phyloP scores from a whole-genome alignment of 2,888 invertebrate genomes.

The Perithous albicinctus region DNA sequence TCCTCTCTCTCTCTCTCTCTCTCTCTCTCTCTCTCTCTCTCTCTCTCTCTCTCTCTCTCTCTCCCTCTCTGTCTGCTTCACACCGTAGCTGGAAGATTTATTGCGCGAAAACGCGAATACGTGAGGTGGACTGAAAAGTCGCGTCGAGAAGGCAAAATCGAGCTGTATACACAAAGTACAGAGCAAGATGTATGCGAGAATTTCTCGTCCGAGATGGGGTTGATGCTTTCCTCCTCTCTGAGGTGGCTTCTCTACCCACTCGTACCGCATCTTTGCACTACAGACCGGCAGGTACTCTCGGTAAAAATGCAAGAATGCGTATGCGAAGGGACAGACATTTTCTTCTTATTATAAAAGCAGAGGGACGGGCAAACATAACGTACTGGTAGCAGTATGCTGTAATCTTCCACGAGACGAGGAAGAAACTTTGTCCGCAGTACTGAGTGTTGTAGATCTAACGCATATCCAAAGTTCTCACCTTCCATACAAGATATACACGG shows the following conservation, averaged over 20 bases:
- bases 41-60: too few species aligned
- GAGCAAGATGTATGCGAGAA: conserved; percentile 18
- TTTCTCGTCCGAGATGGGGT: conserved; percentile 27
- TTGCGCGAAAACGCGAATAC: conserved; percentile 65
- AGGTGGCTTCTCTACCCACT: conserved; percentile 12
- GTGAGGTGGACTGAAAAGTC: conserved; percentile 64
- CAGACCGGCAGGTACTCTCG: neutral
- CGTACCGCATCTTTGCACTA: conserved; percentile 19
- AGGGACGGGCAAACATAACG: neutral
- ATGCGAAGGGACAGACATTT: neutral
- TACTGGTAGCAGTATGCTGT: neutral
- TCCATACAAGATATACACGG: neutral
- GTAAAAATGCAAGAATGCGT: conserved; percentile 25
- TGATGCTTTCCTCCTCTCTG: conserved; percentile 28
- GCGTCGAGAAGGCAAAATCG: conserved; percentile 46
- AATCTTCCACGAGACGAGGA: conserved; percentile 21
- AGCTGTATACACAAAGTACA: conserved; percentile 15
- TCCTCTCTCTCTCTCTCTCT: conserved; percentile 15
- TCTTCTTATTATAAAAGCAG: conserved; percentile 18
- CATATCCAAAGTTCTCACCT: neutral
- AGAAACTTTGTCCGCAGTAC: conserved; percentile 12
- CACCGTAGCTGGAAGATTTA: conserved; percentile 59
- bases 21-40: too few species aligned
- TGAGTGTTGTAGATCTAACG: conserved; percentile 2
- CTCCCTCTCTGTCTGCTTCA: conserved; percentile 10